A percentile compares a stretch with the other conserved stretches of the same genome.
Evolutionary conservation across 2,888 invertebrate species (phyloP).

Genomic region (Hydropsyche betteni): DNA sequence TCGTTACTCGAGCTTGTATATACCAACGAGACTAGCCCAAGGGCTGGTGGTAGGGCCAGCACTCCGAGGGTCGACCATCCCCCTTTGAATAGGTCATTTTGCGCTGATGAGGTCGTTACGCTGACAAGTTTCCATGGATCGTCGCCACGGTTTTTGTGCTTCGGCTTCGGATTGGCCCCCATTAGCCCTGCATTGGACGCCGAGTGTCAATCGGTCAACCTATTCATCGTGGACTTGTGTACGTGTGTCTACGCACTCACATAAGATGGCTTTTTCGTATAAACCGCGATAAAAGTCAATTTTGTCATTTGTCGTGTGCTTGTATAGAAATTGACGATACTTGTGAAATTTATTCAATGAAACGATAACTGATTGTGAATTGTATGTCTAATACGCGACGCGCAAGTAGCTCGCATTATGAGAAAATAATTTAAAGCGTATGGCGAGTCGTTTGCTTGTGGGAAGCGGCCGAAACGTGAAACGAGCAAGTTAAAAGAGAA

Average conservation of each 20-base stretch:
- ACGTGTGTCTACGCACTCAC: too few species aligned
- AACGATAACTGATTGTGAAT: too few species aligned
- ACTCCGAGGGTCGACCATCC: constrained; percentile 18
- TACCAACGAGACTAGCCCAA: too few species aligned
- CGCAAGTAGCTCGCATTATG: too few species aligned
- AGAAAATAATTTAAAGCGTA: neutral
- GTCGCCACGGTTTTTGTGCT: constrained; percentile 34
- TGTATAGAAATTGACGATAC: too few species aligned
- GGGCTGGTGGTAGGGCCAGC: neutral
- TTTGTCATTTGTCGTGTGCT: too few species aligned
- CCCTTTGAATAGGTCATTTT: constrained; percentile 47
- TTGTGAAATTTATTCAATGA: too few species aligned
- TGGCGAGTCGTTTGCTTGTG: neutral
- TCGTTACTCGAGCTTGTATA: too few species aligned
- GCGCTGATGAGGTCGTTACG: constrained; percentile 44
- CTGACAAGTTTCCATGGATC: constrained; percentile 43
- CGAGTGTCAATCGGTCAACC: constrained; percentile 43
- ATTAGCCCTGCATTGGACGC: constrained; percentile 44
- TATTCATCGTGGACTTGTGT: constrained; percentile 29
- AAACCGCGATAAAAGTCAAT: too few species aligned
- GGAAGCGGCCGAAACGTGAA: neutral
- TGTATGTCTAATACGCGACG: too few species aligned
- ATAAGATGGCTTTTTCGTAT: too few species aligned
- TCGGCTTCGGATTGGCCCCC: constrained; percentile 37
- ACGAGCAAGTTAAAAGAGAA: neutral